Evolutionary conservation across 92 coral and sea anemone genomes (phyloP), one percentile per base, ranked within the genome.

Genomic region (Umimayanthus chanpuru): DNA sequence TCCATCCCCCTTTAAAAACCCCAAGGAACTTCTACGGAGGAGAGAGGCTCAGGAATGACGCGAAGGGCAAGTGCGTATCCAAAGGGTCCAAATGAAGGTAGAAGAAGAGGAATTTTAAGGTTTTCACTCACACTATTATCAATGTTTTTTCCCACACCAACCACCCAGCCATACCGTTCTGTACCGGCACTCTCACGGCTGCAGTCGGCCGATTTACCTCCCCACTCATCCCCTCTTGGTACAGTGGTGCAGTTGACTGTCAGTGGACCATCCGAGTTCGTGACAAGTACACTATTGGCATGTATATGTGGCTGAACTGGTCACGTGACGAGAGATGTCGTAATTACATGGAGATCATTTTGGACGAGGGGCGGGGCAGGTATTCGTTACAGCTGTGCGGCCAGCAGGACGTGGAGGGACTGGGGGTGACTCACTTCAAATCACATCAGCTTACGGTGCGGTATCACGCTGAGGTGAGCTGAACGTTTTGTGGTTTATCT

Each of bases 191-290:
- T 12, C 87, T 91, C 15, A 85, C 88, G 11, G 68, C 91, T 2
- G 78, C 92, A 28, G 90, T 88, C 9, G 98, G 98, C 4, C 89
- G 88, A 88, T 80, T 94, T 81, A 88, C 92, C 2, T 94, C 98
- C 16, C 98, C 98, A 75, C 85, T 82, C 67, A 88, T 94, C 81
- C 95, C 98, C 72, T 79, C 90, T 36, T 93, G 94, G 89, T 89
- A 89, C 76, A 95, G 89, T 77, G 95, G 94, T 89, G 86, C 89
- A 20, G 90, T 94, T 21, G 95, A 91, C 79, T 94, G 98, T 85
- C 89, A 89, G 84, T 94, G 98, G 98, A 90, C 89, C 75, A 87
- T 94, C 81, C 88, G 92, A 50, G 95, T 94, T 43, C 92, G 92
- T 40, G 85, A 90, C 88, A 93, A 88, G 83, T 91, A 90, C 68